Evolutionary conservation across 1,140 invertebrate species (phyloP).

Genomic region (Carcinoscorpius rotundicauda): DNA sequence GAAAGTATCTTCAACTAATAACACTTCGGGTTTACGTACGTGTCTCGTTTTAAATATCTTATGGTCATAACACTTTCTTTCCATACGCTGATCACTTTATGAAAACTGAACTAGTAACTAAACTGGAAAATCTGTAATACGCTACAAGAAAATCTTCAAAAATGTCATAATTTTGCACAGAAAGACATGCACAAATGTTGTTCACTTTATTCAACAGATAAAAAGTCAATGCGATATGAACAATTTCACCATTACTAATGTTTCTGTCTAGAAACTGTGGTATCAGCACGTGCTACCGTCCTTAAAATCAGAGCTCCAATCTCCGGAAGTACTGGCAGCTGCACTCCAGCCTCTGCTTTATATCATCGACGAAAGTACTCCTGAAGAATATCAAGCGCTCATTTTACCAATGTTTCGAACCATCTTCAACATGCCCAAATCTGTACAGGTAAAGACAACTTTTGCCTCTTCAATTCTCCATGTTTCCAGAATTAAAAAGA

Average conservation of each 20-base stretch:
- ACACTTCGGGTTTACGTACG: too few species aligned
- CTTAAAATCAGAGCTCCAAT: constrained; percentile 68
- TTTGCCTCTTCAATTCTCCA: too few species aligned
- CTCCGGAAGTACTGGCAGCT: constrained; percentile 70
- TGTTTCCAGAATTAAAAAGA: too few species aligned
- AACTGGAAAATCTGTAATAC: too few species aligned
- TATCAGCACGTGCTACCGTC: constrained; percentile 88
- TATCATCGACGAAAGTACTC: constrained; percentile 67
- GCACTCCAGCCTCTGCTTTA: constrained; percentile 77
- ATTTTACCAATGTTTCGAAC: constrained; percentile 68
- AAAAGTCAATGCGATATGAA: background rate
- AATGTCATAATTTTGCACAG: too few species aligned
- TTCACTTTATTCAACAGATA: background rate
- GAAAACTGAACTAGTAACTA: too few species aligned
- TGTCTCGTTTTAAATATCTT: too few species aligned
- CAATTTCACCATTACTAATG: constrained; percentile 4
- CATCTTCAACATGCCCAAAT: constrained; percentile 69
- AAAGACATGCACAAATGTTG: too few species aligned
- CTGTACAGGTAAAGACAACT: constrained; percentile 42
- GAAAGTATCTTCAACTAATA: too few species aligned
- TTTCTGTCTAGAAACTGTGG: constrained; percentile 72
- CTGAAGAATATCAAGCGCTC: constrained; percentile 68
- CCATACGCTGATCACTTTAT: too few species aligned
- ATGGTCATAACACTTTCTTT: too few species aligned
- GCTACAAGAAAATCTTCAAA: too few species aligned